Base-by-base conservation (phyloP, 35 echinoderm and acorn worm species). In the Hemicentrotus pulcherrimus region DNA sequence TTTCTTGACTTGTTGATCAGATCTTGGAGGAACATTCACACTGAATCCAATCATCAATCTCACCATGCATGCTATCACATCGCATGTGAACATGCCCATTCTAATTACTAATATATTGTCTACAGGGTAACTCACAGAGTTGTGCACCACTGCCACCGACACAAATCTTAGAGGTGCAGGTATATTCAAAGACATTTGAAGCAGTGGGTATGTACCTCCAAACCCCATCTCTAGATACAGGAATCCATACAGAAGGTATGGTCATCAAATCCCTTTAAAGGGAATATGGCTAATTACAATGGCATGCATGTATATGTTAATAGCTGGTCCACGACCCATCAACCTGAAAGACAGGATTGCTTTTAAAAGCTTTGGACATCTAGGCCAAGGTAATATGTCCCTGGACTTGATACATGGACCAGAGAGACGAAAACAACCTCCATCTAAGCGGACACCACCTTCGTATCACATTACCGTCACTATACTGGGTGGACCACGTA, bases 1-100 rank as follows among this genome's bases (percentile, higher is more conserved):
- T 78, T 78, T 78, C 65, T 78, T 78, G 65, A 78, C 65, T 78
- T 78, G 65, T 78, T 78, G 65, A 78, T 78, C 65, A 78, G 19
- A 78, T 78, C 65, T 78, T 78, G 24, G 24, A 78, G 65, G 65
- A 78, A 28, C 15, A 18, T 78, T 78, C 19, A 78, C 24, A 78
- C 65, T 22, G 19, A n/a, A 6, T 78, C 65, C 6, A 8, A 78
- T 78, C 65, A 78, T 78, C 19, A n/a, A 18, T 78, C 65, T n/a
- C 19, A 78, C 65, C 7, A n/a, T n/a, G 65, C 65, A 78, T 78
- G 65, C 22, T 78, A 24, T 78, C 19, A 28, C 61, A 78, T 8
- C 6, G 22, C 65, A 24, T 78, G 65, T 78, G 19, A n/a, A 55
- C 50, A 55, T 55, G 50, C 50, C 50, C 50, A 55, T 55, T 14